phyloP scores from a whole-genome alignment of 2,888 invertebrate species.

The Agriopis aurantiaria region DNA sequence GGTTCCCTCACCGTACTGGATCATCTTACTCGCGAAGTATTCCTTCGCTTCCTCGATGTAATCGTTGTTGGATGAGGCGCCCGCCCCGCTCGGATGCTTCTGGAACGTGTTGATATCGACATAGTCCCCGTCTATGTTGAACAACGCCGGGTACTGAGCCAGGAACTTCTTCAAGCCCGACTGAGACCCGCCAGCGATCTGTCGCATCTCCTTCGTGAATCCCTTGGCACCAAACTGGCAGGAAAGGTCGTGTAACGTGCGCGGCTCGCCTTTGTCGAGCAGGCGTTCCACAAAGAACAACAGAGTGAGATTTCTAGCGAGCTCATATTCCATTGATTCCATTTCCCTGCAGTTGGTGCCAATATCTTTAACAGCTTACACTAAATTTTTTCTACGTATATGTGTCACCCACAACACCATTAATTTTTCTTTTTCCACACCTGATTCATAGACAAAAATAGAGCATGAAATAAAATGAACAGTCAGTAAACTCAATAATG shows the following conservation, averaged over 20 bases:
- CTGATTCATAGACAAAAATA: conserved; percentile 74
- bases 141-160: conserved; percentile 97
- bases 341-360: conserved; percentile 88
- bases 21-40: conserved; percentile 97
- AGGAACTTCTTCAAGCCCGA: conserved; percentile 98
- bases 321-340: conserved; percentile 98
- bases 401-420: conserved; percentile 87
- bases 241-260: conserved; percentile 98
- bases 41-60: conserved; percentile 98
- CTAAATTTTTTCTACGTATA: conserved; percentile 84
- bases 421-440: conserved; percentile 79
- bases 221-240: conserved; percentile 99
- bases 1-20: conserved; percentile 97
- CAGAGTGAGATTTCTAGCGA: conserved; percentile 97
- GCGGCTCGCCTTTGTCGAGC: conserved; percentile 97
- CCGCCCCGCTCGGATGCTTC: conserved; percentile 86
- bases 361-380: conserved; percentile 77
- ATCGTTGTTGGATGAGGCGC: conserved; percentile 90
- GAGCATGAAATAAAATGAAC: conserved; percentile 53
- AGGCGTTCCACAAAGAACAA: conserved; percentile 99
- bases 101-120: conserved; percentile 94
- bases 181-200: conserved; percentile 97
- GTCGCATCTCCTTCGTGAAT: conserved; percentile 99
- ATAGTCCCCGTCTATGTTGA: conserved; percentile 97
- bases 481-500: conserved; percentile 40